These are phyloP conservation scores for Ochotona princeps DNA, from an alignment of 2,113 vertebrate species.

Conservation along the genomic window DNA sequence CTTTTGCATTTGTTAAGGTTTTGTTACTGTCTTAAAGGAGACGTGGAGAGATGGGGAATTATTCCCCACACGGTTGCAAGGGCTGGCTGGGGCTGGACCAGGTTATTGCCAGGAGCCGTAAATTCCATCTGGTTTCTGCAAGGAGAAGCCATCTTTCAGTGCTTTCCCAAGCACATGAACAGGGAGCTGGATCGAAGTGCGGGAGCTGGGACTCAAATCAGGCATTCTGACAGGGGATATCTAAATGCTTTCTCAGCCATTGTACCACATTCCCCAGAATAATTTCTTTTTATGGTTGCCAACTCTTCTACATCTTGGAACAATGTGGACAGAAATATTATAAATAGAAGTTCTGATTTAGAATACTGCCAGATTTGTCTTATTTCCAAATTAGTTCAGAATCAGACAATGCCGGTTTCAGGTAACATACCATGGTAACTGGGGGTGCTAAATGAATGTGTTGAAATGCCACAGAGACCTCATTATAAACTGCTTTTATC, in stretches of 20 bases:
- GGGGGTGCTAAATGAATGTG: background rate
- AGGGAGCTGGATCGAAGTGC: no score
- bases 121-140: no score
- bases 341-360: background rate
- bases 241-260: no score
- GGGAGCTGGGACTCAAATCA: no score
- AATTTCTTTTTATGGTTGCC: background rate
- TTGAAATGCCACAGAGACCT: background rate
- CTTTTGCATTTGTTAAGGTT: conserved; percentile 12
- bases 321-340: conserved; percentile 10
- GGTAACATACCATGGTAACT: background rate
- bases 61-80: no score
- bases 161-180: no score
- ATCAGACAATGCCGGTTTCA: background rate
- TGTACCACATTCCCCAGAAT: background rate
- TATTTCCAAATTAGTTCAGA: conserved; percentile 6
- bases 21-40: background rate
- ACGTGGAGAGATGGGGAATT: no score
- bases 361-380: background rate
- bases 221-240: no score
- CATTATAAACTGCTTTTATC: background rate
- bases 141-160: no score
- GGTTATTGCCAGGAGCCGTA: no score
- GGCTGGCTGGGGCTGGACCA: no score
- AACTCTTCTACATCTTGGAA: background rate